Percentiles rank a stretch among this genome's conserved stretches.
Evolutionary conservation across 2,113 vertebrate genomes (phyloP).

Genomic region (Illadopsis cleaveri): DNA sequence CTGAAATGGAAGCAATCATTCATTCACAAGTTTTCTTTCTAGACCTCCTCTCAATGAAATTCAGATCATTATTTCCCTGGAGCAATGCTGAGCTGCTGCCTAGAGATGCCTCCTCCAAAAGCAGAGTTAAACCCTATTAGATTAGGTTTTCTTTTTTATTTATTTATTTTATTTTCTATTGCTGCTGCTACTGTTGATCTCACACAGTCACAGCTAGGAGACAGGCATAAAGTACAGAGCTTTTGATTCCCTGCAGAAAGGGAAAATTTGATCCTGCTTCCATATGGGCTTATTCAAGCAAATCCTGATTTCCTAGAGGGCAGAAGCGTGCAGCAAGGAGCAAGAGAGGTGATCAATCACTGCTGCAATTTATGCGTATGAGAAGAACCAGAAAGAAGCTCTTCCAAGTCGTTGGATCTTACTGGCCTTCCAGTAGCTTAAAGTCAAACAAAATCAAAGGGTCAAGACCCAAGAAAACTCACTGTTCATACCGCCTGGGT

Average conservation of each 20-base stretch:
- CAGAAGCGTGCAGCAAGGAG: background rate
- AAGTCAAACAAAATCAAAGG: background rate
- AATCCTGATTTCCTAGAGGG: background rate
- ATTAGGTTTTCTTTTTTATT: background rate
- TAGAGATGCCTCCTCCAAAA: background rate
- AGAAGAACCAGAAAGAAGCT: background rate
- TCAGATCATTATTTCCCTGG: constrained; percentile 10
- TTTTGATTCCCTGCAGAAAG: background rate
- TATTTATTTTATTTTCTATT: background rate
- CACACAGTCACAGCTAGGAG: background rate
- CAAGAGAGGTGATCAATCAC: background rate
- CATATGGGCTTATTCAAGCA: background rate
- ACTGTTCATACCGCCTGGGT: background rate
- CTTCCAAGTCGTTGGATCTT: background rate
- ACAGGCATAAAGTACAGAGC: background rate
- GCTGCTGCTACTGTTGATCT: background rate
- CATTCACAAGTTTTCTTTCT: background rate
- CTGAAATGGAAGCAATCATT: constrained; percentile 25
- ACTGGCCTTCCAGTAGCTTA: background rate
- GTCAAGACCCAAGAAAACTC: background rate
- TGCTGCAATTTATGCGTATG: background rate
- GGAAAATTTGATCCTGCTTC: background rate
- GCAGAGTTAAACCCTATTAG: background rate
- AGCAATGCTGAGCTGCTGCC: background rate
- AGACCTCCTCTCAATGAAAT: constrained; percentile 16